These are phyloP conservation scores for Camptogramma bilineatum DNA, from an alignment of 2,888 invertebrate genomes.

Conservation along the genomic window DNA sequence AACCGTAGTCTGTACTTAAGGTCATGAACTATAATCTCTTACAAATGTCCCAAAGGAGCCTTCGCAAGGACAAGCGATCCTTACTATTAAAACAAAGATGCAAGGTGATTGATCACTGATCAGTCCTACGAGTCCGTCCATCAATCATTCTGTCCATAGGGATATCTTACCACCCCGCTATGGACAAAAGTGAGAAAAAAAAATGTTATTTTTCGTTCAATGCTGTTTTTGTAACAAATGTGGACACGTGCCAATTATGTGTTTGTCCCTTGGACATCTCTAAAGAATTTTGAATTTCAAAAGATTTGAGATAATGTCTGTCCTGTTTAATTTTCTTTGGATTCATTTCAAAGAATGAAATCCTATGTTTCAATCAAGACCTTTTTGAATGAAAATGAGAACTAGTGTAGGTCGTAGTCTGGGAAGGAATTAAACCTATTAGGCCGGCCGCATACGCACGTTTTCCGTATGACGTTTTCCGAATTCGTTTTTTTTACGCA, in stretches of 20 bases:
- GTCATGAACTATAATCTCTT: background rate
- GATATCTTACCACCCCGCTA: slow-evolving; percentile 52
- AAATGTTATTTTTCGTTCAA: slow-evolving; percentile 4
- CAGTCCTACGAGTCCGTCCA: slow-evolving; percentile 54
- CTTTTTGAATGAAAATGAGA: no score
- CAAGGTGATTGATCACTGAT: slow-evolving; percentile 71
- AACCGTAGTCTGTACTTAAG: background rate
- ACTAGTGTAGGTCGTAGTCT: no score
- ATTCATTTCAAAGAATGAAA: no score
- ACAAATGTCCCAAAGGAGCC: background rate
- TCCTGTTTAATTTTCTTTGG: background rate
- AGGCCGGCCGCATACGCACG: no score
- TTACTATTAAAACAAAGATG: slow-evolving; percentile 34
- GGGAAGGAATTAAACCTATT: no score
- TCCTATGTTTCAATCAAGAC: no score
- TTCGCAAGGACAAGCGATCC: background rate
- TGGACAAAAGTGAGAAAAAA: slow-evolving; percentile 24
- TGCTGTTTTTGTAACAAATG: background rate
- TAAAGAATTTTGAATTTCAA: no score
- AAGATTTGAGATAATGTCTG: no score
- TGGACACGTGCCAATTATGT: background rate
- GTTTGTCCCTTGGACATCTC: no score
- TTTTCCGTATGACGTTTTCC: no score
- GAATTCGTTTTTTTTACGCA: no score
- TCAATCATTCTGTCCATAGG: slow-evolving; percentile 61